Conservation (phyloP, 2,797 vertebrate species). For the Acanthurus lineatus region DNA sequence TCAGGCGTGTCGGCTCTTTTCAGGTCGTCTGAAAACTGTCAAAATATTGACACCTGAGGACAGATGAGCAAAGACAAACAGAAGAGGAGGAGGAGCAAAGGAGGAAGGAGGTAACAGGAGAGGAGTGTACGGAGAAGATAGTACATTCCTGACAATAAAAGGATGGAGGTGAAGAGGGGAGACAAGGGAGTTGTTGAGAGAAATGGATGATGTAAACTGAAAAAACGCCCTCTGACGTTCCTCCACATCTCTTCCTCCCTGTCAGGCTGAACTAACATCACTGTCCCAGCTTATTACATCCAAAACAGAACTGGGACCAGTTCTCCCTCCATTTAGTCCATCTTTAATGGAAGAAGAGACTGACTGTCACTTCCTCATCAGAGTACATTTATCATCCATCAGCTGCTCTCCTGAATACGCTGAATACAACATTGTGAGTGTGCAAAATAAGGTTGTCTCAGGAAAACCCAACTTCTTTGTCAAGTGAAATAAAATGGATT, state of each 20-base stretch:
- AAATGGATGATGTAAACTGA: background rate
- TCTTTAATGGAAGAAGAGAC: background rate
- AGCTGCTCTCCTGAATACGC: conserved; percentile 14
- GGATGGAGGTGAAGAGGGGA: background rate
- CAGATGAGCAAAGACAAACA: conserved; percentile 18
- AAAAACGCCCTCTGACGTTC: background rate
- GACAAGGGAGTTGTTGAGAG: background rate
- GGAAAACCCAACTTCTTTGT: background rate
- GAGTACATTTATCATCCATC: conserved; percentile 16
- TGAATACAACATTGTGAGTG: background rate
- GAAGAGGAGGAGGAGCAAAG: background rate
- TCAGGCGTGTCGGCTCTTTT: conserved; percentile 2
- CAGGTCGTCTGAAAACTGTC: conserved; percentile 65
- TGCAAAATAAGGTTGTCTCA: background rate
- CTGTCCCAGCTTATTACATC: conserved; percentile 27
- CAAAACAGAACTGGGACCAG: conserved; percentile 8
- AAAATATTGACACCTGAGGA: conserved; percentile 54
- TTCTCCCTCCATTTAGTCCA: background rate
- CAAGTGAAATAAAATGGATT: background rate
- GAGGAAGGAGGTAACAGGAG: background rate
- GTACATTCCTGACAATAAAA: background rate
- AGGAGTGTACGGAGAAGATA: background rate
- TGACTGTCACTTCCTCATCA: conserved; percentile 22
- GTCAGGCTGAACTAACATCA: conserved; percentile 19
- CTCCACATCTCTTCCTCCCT: background rate